Evolutionary conservation across 2,888 invertebrate genomes (phyloP).

Genomic region (Criorhina ranunculi): DNA sequence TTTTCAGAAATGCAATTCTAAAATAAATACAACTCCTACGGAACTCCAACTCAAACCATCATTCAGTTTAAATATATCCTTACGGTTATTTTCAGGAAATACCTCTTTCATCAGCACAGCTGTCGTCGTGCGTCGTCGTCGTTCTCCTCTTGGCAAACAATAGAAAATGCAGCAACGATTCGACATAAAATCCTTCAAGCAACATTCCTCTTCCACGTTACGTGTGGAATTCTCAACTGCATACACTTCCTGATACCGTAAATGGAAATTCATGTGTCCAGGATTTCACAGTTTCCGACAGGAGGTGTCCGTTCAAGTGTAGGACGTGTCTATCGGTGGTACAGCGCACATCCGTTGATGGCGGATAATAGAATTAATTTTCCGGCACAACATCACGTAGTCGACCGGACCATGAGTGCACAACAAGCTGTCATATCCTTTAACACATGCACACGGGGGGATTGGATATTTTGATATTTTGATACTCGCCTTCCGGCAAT

Average conservation of each 20-base stretch:
- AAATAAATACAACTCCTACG: too few relatives aligned
- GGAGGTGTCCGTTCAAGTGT: background rate
- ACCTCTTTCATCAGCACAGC: background rate
- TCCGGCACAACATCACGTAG: background rate
- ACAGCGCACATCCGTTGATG: constrained; percentile 1
- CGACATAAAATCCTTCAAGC: background rate
- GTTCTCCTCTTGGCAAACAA: background rate
- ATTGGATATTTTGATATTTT: too few relatives aligned
- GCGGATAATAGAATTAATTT: constrained; percentile 14
- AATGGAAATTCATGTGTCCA: background rate
- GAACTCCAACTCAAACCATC: too few relatives aligned
- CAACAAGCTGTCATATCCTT: too few relatives aligned
- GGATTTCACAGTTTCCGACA: background rate
- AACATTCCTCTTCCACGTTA: constrained; percentile 7
- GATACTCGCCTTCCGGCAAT: too few relatives aligned
- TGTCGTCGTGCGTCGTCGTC: too few relatives aligned
- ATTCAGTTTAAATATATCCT: too few relatives aligned
- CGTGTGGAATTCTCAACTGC: background rate
- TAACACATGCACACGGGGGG: background rate
- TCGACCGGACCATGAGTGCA: too few relatives aligned
- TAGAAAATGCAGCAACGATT: background rate
- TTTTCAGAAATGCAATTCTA: too few relatives aligned
- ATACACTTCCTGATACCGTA: background rate
- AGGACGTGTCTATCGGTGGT: too few relatives aligned
- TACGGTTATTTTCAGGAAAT: too few relatives aligned